Percentiles rank a stretch among this genome's conserved stretches.
Conservation (phyloP, 2,888 invertebrate genomes). For the Baronia brevicornis region DNA sequence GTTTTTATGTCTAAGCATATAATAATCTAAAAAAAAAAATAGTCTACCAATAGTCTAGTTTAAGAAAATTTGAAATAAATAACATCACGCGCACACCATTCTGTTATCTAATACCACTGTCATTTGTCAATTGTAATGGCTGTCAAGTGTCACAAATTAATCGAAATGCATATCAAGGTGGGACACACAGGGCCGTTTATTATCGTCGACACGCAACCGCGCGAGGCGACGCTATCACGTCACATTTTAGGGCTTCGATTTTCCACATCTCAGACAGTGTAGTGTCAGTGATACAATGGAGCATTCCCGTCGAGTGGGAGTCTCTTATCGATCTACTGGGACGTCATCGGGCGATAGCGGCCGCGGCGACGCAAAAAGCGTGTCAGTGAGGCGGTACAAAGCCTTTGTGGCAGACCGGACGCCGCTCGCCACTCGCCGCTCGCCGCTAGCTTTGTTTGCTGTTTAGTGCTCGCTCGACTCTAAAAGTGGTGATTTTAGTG, state of each 20-base stretch:
- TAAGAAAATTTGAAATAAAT: too few species aligned
- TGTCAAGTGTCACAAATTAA: constrained; percentile 11
- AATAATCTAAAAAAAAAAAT: too few species aligned
- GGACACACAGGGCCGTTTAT: constrained; percentile 5
- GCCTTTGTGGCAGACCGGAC: constrained; percentile 68
- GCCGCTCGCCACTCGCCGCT: constrained; percentile 69
- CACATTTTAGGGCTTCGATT: constrained; percentile 60
- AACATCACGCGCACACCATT: too few species aligned
- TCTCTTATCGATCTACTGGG: constrained; percentile 73
- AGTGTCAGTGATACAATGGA: constrained; percentile 70
- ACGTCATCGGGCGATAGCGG: constrained; percentile 73
- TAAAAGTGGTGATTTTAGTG: constrained; percentile 65
- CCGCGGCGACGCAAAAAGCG: constrained; percentile 68
- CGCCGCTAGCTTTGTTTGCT: constrained; percentile 65
- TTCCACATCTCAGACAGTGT: constrained; percentile 67
- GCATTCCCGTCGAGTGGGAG: constrained; percentile 67
- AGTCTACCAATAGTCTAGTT: too few species aligned
- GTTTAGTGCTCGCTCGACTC: constrained; percentile 58
- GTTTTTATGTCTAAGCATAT: too few species aligned
- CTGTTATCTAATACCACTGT: constrained; percentile 4
- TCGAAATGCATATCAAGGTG: constrained; percentile 2
- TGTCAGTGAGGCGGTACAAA: constrained; percentile 69
- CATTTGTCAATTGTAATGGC: constrained; percentile 13
- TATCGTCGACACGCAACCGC: constrained; percentile 24
- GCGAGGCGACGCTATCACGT: constrained; percentile 35